Evolutionary conservation across 2,888 invertebrate genomes (phyloP).

Genomic region (Diadromus collaris): DNA sequence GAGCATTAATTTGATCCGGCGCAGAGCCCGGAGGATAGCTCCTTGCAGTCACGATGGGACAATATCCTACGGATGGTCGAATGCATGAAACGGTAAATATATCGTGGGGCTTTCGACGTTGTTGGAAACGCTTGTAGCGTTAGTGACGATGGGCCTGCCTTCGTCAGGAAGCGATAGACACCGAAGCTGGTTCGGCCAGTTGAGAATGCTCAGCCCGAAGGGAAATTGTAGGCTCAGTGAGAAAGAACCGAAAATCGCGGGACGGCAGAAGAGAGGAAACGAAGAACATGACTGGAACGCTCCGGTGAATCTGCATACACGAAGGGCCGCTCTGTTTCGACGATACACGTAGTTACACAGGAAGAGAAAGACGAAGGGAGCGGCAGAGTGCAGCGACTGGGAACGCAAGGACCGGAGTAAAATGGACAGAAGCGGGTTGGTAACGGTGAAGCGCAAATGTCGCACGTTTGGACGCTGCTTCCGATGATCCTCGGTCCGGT

Average conservation of each 20-base stretch:
- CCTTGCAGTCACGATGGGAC: constrained; percentile 1
- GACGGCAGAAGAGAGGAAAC: constrained; percentile 16
- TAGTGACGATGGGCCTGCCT: constrained; percentile 3
- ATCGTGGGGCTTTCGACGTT: constrained; percentile 8
- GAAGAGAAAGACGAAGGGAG: too few relatives aligned
- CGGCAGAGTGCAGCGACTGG: neutral
- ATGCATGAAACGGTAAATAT: constrained; percentile 6
- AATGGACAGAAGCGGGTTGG: constrained; percentile 20
- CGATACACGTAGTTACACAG: constrained; percentile 9
- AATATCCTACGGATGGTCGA: constrained; percentile 4
- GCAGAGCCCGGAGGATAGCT: constrained; percentile 9
- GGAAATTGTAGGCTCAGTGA: constrained; percentile 38
- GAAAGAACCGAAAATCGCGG: constrained; percentile 40
- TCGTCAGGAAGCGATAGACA: constrained; percentile 12
- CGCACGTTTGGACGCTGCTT: constrained; percentile 35
- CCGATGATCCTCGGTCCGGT: constrained; percentile 39
- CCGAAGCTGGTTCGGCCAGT: neutral
- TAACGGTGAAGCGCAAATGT: constrained; percentile 39
- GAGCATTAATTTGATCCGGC: constrained; percentile 21
- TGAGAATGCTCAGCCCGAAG: constrained; percentile 24
- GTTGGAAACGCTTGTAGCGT: constrained; percentile 3
- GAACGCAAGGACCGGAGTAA: neutral
- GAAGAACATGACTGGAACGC: constrained; percentile 25
- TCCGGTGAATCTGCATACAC: constrained; percentile 27
- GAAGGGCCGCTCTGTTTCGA: constrained; percentile 25